phyloP scores from a whole-genome alignment of 2,113 vertebrate species.

The Leucopsar rothschildi region DNA sequence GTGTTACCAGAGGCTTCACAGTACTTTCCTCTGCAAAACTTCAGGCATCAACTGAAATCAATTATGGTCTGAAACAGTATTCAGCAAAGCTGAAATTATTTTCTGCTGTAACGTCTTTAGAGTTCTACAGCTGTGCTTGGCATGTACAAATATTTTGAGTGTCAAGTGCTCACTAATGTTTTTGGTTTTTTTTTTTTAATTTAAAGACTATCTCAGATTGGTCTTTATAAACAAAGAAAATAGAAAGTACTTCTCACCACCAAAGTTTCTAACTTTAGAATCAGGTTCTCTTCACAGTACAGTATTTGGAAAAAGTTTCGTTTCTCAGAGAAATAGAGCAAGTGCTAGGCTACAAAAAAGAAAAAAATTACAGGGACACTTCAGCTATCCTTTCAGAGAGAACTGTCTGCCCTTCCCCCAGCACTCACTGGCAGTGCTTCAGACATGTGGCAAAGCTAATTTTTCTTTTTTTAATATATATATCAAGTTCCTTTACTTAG shows the following conservation, averaged over 20 bases:
- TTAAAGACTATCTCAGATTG: neutral
- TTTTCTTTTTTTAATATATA: neutral
- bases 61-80: neutral
- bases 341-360: neutral
- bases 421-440: neutral
- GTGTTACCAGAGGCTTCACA: neutral
- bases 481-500: neutral
- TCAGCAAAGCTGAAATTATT: neutral
- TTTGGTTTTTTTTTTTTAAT: neutral
- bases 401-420: constrained; percentile 23
- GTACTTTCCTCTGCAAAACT: neutral
- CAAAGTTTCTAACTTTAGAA: neutral
- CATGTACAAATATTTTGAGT: neutral
- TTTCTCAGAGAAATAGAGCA: neutral
- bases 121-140: neutral
- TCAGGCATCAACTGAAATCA: neutral
- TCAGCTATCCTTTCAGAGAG: neutral
- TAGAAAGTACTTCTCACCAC: neutral
- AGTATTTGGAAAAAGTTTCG: neutral
- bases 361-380: neutral
- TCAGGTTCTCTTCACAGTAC: neutral
- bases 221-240: neutral
- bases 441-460: neutral
- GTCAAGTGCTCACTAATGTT: neutral
- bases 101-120: neutral